Evolutionary conservation across 1,140 invertebrate genomes (phyloP).

Genomic region (Ooceraea biroi): DNA sequence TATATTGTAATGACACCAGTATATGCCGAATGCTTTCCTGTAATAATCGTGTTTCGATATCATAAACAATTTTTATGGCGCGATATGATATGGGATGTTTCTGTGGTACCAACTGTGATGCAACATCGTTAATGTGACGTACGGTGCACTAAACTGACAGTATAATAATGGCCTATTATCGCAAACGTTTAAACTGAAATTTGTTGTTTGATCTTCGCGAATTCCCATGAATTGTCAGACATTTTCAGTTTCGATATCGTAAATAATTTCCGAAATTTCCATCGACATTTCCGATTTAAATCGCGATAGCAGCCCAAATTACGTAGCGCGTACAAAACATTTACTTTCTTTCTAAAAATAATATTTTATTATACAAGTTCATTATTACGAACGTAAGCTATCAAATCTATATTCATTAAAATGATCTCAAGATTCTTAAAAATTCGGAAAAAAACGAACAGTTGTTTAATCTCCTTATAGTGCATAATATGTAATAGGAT

Average conservation of each 20-base stretch:
- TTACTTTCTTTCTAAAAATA: too few relatives aligned
- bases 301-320: too few relatives aligned
- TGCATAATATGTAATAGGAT: background rate
- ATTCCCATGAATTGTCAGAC: background rate
- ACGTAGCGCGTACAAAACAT: too few relatives aligned
- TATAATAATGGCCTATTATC: background rate
- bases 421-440: too few relatives aligned
- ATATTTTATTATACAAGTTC: too few relatives aligned
- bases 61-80: slow-evolving; percentile 39
- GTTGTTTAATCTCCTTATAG: too few relatives aligned
- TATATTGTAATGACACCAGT: slow-evolving; percentile 52
- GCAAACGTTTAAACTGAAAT: background rate
- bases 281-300: too few relatives aligned
- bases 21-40: slow-evolving; percentile 25
- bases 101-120: background rate
- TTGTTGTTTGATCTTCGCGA: background rate
- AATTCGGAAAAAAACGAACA: too few relatives aligned
- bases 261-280: background rate
- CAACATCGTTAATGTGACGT: slow-evolving; percentile 7
- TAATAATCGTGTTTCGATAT: slow-evolving; percentile 20
- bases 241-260: background rate
- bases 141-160: background rate
- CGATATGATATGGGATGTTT: background rate
- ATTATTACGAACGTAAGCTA: too few relatives aligned
- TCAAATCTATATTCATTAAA: too few relatives aligned